Conservation (phyloP, 2,797 vertebrate genomes). For the Avahi laniger region DNA sequence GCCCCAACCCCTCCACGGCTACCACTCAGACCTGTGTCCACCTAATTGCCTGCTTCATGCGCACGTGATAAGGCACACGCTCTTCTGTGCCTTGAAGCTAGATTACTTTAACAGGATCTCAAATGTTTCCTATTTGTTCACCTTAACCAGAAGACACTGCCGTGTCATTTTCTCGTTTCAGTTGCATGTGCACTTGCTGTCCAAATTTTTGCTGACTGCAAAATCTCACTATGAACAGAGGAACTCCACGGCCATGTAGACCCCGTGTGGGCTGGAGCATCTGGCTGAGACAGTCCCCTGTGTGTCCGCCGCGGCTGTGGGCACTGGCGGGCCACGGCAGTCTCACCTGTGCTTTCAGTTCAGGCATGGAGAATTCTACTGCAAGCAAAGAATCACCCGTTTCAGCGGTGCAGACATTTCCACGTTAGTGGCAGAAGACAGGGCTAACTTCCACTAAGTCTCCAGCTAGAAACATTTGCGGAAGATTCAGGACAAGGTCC, state of each 20-base stretch:
- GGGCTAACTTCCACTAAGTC: too few species aligned
- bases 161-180: conserved; percentile 73
- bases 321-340: accelerated
- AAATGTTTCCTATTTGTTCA: accelerated
- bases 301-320: conserved; percentile 81
- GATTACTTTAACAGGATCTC: background rate
- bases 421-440: too few species aligned
- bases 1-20: too few species aligned
- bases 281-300: conserved; percentile 94
- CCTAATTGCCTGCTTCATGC: too few species aligned
- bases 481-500: too few species aligned
- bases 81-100: accelerated
- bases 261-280: conserved; percentile 93
- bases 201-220: conserved; percentile 92
- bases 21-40: too few species aligned
- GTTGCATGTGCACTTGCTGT: conserved; percentile 91
- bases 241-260: conserved; percentile 96
- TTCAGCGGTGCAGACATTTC: too few species aligned
- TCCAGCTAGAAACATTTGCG: too few species aligned
- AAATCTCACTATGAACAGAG: conserved; percentile 94
- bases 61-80: accelerated
- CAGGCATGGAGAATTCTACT: conserved; percentile 96
- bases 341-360: conserved; percentile 70
- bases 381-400: conserved; percentile 81
- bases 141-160: accelerated